Percentiles rank a stretch among this genome's conserved stretches.
Evolutionary conservation across 30 jellyfish, hydroid and myxozoan genomes (phyloP).

Genomic region (Haliclystus octoradiatus): DNA sequence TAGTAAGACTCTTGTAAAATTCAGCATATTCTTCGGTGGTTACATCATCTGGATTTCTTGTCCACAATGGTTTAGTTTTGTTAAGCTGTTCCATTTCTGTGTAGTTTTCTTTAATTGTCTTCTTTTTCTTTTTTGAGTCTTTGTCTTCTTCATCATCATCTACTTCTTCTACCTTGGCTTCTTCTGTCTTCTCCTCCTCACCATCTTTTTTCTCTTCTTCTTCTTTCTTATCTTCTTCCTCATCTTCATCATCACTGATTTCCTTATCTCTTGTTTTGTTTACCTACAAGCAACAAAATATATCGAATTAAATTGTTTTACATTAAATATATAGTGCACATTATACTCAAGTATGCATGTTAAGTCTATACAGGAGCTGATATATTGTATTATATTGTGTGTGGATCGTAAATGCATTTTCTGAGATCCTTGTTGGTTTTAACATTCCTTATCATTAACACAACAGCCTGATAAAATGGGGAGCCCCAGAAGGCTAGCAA

Average conservation of each 20-base stretch:
- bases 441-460: not conserved
- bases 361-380: too few species aligned
- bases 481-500: too few species aligned
- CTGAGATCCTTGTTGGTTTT: not conserved
- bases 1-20: conserved; percentile 84
- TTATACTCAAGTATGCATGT: too few species aligned
- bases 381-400: too few species aligned
- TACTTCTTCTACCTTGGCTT: conserved; percentile 70
- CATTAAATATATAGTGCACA: too few species aligned
- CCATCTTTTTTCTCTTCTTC: conserved; percentile 40
- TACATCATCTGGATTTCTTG: conserved; percentile 93
- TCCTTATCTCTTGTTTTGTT: conserved; percentile 90
- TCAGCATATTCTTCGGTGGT: conserved; percentile 96
- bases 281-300: conserved; percentile 15
- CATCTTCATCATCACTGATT: conserved; percentile 92
- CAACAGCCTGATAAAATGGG: too few species aligned
- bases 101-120: conserved; percentile 76
- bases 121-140: conserved; percentile 58
- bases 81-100: conserved; percentile 84
- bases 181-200: conserved; percentile 38
- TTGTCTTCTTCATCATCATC: conserved; percentile 60
- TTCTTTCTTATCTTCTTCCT: conserved; percentile 62
- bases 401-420: not conserved
- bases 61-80: conserved; percentile 92
- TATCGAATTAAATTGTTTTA: too few species aligned